Percentiles rank a stretch among this genome's conserved stretches.
Conservation (phyloP, 1,140 invertebrate species). For the Cotesia chilonis region DNA sequence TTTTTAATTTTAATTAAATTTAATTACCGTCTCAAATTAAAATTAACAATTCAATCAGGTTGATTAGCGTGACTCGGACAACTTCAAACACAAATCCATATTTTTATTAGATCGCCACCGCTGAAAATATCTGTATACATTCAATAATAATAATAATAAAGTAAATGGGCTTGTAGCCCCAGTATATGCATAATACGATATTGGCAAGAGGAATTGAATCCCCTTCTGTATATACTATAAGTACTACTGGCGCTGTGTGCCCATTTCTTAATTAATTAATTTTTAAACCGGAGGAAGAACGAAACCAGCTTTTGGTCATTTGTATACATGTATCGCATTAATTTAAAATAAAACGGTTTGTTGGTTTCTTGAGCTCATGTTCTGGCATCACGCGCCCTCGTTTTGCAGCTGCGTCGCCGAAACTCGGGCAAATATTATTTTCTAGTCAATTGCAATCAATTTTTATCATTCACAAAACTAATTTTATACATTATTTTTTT, state of each 20-base stretch:
- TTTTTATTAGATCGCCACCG: too few relatives aligned
- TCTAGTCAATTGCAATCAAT: neutral
- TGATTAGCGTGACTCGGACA: constrained; percentile 22
- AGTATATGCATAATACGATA: constrained; percentile 19
- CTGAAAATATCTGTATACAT: too few relatives aligned
- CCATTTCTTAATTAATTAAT: constrained; percentile 24
- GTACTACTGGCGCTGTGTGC: neutral
- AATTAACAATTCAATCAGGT: neutral
- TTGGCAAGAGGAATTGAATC: constrained; percentile 12
- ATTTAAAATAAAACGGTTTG: constrained; percentile 2
- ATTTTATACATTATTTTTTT: too few relatives aligned
- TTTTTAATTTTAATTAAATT: too few relatives aligned
- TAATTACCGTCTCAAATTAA: too few relatives aligned
- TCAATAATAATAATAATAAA: neutral
- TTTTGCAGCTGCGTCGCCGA: neutral
- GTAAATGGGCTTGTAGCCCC: neutral
- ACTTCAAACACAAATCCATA: neutral
- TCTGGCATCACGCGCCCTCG: constrained; percentile 2
- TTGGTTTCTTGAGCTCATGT: constrained; percentile 2
- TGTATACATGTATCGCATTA: constrained; percentile 1
- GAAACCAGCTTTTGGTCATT: too few relatives aligned
- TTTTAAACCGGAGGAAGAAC: neutral
- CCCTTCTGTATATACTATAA: neutral
- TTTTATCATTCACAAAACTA: too few relatives aligned
- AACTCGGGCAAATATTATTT: neutral